A percentile compares a stretch with the other conserved stretches of the same genome.
phyloP scores from a whole-genome alignment of 2,888 invertebrate species.

The Abrostola tripartita region DNA sequence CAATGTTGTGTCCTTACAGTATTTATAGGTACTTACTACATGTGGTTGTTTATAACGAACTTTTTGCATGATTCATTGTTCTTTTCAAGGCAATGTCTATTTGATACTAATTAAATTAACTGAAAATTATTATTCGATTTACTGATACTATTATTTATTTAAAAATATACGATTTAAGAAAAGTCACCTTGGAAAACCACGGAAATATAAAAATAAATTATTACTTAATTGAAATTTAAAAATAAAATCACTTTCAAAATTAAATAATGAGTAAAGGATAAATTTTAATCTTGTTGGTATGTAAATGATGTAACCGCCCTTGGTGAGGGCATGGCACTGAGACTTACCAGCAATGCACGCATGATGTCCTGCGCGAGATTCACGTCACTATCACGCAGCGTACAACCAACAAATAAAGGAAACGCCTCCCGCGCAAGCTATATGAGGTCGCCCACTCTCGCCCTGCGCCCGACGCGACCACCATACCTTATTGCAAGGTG shows the following conservation, averaged over 20 bases:
- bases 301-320: slow-evolving; percentile 63
- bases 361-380: slow-evolving; percentile 77
- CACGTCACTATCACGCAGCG: slow-evolving; percentile 84
- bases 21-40: slow-evolving; percentile 31
- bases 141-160: background rate
- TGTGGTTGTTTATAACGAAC: slow-evolving; percentile 47
- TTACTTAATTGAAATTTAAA: slow-evolving; percentile 3
- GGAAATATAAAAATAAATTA: background rate
- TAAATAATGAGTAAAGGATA: slow-evolving; percentile 10
- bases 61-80: slow-evolving; percentile 31
- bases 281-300: slow-evolving; percentile 48
- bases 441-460: slow-evolving; percentile 88
- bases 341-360: slow-evolving; percentile 84
- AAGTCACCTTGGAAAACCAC: background rate
- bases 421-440: slow-evolving; percentile 82
- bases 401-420: slow-evolving; percentile 87
- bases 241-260: slow-evolving; percentile 29
- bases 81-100: slow-evolving; percentile 31
- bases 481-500: slow-evolving; percentile 86
- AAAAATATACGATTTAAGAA: background rate
- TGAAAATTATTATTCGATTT: background rate
- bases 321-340: slow-evolving; percentile 60
- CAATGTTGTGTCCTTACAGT: slow-evolving; percentile 62
- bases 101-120: background rate
- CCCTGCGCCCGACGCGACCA: slow-evolving; percentile 82